Evolutionary conservation across 2,113 vertebrate species (phyloP).

Genomic region (Sterrhoptilus dennistouni): DNA sequence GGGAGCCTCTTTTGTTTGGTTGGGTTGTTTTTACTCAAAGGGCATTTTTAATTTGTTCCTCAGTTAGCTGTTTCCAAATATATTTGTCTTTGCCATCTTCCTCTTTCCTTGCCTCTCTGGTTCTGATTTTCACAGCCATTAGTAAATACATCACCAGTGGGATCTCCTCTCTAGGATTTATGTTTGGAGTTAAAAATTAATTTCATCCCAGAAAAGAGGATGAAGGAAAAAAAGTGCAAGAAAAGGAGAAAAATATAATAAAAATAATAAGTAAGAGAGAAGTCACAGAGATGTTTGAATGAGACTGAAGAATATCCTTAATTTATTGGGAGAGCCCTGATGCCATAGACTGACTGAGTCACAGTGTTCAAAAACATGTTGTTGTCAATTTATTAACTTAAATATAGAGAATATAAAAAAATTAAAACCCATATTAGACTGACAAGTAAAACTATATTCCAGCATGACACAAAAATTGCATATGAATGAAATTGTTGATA

Average conservation of each 20-base stretch:
- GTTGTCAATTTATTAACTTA: background rate
- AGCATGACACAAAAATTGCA: background rate
- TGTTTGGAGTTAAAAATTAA: slow-evolving; percentile 40
- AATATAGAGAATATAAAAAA: background rate
- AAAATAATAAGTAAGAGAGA: background rate
- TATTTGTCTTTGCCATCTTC: slow-evolving; percentile 58
- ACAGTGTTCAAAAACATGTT: background rate
- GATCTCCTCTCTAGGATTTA: slow-evolving; percentile 36
- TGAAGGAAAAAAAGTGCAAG: background rate
- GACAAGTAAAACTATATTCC: background rate
- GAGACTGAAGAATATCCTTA: background rate
- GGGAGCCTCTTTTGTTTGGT: slow-evolving; percentile 61
- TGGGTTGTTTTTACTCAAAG: slow-evolving; percentile 58
- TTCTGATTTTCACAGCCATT: slow-evolving; percentile 58
- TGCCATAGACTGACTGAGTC: background rate
- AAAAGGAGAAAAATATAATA: background rate
- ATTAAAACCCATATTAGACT: background rate
- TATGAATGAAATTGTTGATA: background rate
- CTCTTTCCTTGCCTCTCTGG: slow-evolving; percentile 44
- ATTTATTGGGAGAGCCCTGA: background rate
- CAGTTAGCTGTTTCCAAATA: slow-evolving; percentile 46
- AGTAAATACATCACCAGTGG: slow-evolving; percentile 28
- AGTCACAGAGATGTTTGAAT: background rate
- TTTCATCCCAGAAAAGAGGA: background rate
- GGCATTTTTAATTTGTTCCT: slow-evolving; percentile 64